Conservation (phyloP, 2,888 invertebrate species). For the Siphlonurus alternatus region DNA sequence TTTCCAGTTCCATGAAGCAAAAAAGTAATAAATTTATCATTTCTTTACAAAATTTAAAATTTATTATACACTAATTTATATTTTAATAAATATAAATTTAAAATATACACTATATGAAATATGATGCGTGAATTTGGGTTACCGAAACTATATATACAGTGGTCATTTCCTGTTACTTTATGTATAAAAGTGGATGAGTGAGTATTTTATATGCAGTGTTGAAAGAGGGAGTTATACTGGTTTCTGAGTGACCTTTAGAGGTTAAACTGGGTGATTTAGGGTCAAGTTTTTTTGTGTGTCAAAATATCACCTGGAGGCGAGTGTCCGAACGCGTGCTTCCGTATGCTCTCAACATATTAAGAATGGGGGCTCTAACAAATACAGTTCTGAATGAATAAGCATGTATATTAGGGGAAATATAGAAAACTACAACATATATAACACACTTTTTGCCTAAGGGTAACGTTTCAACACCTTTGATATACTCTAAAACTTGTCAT, state of each 20-base stretch:
- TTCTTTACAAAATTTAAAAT: not conserved
- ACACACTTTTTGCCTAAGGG: not conserved
- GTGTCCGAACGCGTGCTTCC: not conserved
- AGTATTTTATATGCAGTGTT: not conserved
- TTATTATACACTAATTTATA: not conserved
- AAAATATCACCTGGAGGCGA: not conserved
- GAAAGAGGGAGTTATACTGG: not conserved
- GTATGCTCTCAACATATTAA: not conserved
- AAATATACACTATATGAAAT: not conserved
- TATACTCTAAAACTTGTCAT: not conserved
- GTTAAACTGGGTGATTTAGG: not conserved
- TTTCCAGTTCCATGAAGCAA: not conserved
- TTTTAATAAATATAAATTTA: not conserved
- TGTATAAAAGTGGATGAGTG: too few relatives aligned
- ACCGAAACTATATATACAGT: too few relatives aligned
- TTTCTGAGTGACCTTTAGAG: not conserved
- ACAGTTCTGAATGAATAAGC: too few relatives aligned
- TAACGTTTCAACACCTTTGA: not conserved
- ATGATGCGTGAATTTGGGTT: too few relatives aligned
- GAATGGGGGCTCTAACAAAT: too few relatives aligned
- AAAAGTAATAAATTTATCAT: not conserved
- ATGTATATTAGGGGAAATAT: too few relatives aligned
- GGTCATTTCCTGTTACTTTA: too few relatives aligned
- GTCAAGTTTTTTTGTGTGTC: not conserved
- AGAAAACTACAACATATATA: too few relatives aligned